Percentiles rank a stretch among this genome's conserved stretches.
phyloP scores from a whole-genome alignment of 30 jellyfish, hydroid and myxozoan species.

The Pseudorhiza aurosa region DNA sequence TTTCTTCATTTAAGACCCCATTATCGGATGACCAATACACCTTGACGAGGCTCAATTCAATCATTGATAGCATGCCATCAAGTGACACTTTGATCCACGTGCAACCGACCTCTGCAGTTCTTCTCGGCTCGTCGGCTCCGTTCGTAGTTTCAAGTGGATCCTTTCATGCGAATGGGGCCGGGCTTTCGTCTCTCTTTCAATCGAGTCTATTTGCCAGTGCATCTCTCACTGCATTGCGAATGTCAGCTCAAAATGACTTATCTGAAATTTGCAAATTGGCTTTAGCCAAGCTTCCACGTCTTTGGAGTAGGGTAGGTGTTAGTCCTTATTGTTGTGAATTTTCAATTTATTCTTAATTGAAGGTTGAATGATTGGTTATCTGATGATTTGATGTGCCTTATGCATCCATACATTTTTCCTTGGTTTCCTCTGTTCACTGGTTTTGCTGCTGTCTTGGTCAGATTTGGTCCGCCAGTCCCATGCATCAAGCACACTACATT shows the following conservation, averaged over 20 bases:
- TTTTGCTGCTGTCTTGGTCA: no score
- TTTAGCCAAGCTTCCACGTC: constrained; percentile 76
- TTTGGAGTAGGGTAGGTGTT: constrained; percentile 94
- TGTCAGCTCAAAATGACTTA: constrained; percentile 51
- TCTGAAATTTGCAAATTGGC: constrained; percentile 58
- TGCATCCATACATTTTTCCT: no score
- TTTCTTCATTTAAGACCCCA: constrained; percentile 38
- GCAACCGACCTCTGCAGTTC: constrained; percentile 19
- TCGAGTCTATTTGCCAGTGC: constrained; percentile 76
- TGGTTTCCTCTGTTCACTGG: no score
- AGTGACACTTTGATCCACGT: constrained; percentile 60
- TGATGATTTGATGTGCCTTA: no score
- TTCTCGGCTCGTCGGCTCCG: constrained; percentile 53
- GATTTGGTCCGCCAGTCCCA: no score
- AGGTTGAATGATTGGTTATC: no score
- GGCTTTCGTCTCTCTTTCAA: constrained; percentile 35
- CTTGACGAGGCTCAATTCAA: constrained; percentile 53
- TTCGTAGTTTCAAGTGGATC: constrained; percentile 73
- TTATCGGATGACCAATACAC: constrained; percentile 65
- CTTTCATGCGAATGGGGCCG: constrained; percentile 74
- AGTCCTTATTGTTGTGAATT: no score
- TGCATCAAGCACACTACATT: no score
- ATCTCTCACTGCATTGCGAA: constrained; percentile 61
- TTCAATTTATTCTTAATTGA: no score
- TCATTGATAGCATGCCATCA: constrained; percentile 74